Conservation (phyloP, 2,888 invertebrate genomes). For the Galerucella pusilla region DNA sequence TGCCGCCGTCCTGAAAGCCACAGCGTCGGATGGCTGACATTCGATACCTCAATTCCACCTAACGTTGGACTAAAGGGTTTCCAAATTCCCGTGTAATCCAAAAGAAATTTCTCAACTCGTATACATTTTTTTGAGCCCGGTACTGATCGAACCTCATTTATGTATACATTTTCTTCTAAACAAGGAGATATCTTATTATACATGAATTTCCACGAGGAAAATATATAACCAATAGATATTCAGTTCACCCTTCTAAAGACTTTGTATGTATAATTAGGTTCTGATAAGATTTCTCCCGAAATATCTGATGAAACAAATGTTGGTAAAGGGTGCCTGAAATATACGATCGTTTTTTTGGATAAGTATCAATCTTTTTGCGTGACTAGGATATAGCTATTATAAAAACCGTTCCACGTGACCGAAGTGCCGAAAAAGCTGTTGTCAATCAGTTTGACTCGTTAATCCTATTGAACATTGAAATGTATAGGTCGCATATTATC, state of each 20-base stretch:
- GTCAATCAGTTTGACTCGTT: too few relatives aligned
- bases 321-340: constrained; percentile 2
- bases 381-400: neutral
- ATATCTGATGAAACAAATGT: neutral
- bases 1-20: too few relatives aligned
- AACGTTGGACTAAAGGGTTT: too few relatives aligned
- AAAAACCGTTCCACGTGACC: too few relatives aligned
- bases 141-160: neutral
- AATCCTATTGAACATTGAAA: too few relatives aligned
- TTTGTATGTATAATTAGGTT: constrained; percentile 13
- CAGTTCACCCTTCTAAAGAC: neutral
- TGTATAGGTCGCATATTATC: too few relatives aligned
- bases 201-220: neutral
- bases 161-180: constrained; percentile 8
- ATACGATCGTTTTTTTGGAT: neutral
- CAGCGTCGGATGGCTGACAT: too few relatives aligned
- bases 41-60: too few relatives aligned
- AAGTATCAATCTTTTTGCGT: neutral
- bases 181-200: constrained; percentile 13
- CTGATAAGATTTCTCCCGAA: constrained; percentile 3
- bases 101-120: neutral
- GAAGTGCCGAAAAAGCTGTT: too few relatives aligned
- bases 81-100: neutral
- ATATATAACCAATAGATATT: neutral
- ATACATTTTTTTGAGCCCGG: neutral